Evolutionary conservation across 2,113 vertebrate genomes (phyloP).

Genomic region (Podilymbus podiceps): DNA sequence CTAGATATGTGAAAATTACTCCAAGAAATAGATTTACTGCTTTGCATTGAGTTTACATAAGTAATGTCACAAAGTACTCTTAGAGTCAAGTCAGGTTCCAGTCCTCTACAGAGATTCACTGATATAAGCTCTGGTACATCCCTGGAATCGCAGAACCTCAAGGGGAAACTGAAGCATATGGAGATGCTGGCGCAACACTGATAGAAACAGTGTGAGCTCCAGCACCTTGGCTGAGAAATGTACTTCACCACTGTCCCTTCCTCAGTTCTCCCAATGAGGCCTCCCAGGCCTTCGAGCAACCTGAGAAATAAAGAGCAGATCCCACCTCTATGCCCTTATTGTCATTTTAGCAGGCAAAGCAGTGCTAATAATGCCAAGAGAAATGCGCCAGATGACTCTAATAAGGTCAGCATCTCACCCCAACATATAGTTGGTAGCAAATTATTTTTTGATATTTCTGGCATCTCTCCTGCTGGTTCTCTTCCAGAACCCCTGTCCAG

Average conservation of each 20-base stretch:
- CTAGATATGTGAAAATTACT: background rate
- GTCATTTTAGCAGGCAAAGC: background rate
- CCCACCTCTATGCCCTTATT: background rate
- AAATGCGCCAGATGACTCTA: fast-evolving
- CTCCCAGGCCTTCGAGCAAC: background rate
- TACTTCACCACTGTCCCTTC: too few relatives aligned
- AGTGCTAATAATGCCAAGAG: background rate
- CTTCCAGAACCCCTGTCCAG: background rate
- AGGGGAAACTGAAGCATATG: fast-evolving
- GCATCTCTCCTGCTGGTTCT: background rate
- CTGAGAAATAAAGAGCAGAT: background rate
- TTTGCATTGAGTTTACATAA: background rate
- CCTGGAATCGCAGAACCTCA: background rate
- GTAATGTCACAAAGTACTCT: background rate
- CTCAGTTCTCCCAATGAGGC: fast-evolving
- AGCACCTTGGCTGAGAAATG: background rate
- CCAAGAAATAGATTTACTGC: background rate
- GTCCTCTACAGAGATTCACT: background rate
- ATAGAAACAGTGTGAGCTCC: background rate
- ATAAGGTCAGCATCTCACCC: background rate
- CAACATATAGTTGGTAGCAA: background rate
- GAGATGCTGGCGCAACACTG: background rate
- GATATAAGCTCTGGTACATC: background rate
- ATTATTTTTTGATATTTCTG: background rate
- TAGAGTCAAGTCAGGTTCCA: background rate